Evolutionary conservation across 2,797 vertebrate genomes (phyloP), one percentile per base, ranked within the genome.

Genomic region (Parauchenoglanis punctatus): DNA sequence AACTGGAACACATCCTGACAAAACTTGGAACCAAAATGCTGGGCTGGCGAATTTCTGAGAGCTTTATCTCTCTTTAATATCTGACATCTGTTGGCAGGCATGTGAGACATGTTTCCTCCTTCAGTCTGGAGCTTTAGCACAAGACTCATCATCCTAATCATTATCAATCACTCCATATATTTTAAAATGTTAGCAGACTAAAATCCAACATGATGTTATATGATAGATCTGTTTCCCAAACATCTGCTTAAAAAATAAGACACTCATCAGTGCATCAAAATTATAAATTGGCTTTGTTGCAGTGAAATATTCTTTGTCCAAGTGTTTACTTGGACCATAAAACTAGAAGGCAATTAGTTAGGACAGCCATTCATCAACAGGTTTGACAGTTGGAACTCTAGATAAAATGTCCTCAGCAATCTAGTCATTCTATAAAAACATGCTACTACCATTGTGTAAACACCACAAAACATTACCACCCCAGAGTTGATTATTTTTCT

Each of bases 1-100:
- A 89, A 89, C 84, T 91, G 89, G 91, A 82, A 86, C 44, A 46
- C 59, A 86, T 85, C 72, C 88, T 82, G 44, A 87, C 88, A 89
- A 88, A 89, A 88, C 84, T 86, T 73, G 61, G 80, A 88, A 90
- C 75, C 78, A 7, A 88, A 88, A 76, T 84, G 68, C 61, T 54
- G 72, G 77, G 82, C 76, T 86, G 78, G 54, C 83, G 28, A 81
- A 83, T 72, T 89, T 87, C 70, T 76, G 73, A 75, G 28, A 17
- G 77, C 73, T 89, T 91, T 90, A 90, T 89, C 67, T 52, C 65
- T 52, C 17, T 20, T 31, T 75, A 83, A 68, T 83, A 68, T 68
- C n/a, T 13, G 46, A 83, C 81, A 31, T 83, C n/a, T 54, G 63
- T 35, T 68, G 81, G n/a, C 63, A 54, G 63, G n/a, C 63, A 54